Conservation (phyloP, 2,797 vertebrate genomes). For the Lacerta bilineata region DNA sequence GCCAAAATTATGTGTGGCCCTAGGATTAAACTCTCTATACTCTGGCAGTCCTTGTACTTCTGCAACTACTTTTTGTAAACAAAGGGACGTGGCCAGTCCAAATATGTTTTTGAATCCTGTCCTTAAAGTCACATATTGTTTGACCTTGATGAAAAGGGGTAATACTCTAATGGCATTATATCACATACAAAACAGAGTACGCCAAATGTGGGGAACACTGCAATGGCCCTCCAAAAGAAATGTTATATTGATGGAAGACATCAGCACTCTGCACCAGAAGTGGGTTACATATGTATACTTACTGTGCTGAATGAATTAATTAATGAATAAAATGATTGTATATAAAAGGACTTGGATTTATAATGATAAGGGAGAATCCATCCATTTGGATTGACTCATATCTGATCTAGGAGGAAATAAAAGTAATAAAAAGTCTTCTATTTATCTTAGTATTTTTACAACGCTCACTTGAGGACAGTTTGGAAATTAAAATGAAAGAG, state of each 20-base stretch:
- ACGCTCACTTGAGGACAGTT: background rate
- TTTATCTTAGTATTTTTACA: background rate
- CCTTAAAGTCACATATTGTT: background rate
- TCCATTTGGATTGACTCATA: background rate
- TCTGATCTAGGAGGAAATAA: background rate
- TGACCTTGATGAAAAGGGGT: background rate
- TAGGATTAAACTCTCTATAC: background rate
- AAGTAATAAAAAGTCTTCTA: background rate
- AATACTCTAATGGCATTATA: background rate
- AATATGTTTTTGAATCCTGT: background rate
- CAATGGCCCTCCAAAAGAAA: background rate
- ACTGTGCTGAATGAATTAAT: background rate
- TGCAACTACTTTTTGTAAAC: background rate
- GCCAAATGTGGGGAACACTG: background rate
- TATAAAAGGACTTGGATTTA: background rate
- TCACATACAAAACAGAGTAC: background rate
- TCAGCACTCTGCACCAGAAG: too few relatives aligned
- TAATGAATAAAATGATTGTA: background rate
- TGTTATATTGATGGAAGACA: background rate
- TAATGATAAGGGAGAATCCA: background rate
- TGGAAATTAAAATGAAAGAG: background rate
- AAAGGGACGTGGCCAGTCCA: background rate
- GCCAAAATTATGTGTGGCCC: background rate
- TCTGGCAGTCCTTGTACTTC: too few relatives aligned
- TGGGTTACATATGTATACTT: background rate